Base-by-base conservation (phyloP, 2,113 vertebrate species). In the Dipodomys merriami region DNA sequence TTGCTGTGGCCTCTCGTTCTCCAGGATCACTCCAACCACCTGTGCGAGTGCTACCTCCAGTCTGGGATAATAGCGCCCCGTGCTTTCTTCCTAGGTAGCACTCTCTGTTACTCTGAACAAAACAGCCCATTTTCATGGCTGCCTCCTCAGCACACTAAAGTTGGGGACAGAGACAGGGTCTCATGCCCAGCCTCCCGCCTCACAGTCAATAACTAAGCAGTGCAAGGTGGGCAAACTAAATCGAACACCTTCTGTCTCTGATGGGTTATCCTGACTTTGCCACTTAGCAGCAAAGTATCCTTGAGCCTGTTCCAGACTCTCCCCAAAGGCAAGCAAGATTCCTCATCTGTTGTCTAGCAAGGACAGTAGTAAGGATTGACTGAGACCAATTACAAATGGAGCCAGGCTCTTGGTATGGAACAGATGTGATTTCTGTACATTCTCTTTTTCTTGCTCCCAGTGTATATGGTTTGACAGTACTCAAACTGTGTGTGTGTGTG, bases 321-420 rank as follows among this genome's bases (percentile, higher is more conserved):
- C 86, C 60, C 67, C 39, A 33, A 60, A 95, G 79, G 71, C 2
- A 0, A 86, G 71, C 3, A 0, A 86, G 68, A 39, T 57, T 91
- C 25, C n/a, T 93, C 86, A 18, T 80, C 84, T 95, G 9, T 94
- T 73, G 27, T 35, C 9, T 33, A 57, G 4, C 62, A 72, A 83
- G 81, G 57, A 60, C 39, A 57, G 29, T 57, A 76, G 33, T 73
- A 27, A 91, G 64, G 39, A 78, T 65, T 74, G 65, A 68, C 35
- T 27, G 44, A 77, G 20, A 39, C 4, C 44, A 4, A 4, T 13
- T 60, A 11, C 62, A 16, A 53, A 33, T 49, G 18, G 46, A 60
- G 33, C 53, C 33, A 16, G 74, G 49, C 57, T 91, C 44, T 6
- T 53, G 23, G 83, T 69, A 44, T 16, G 8, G 3, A 33, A 64